phyloP scores from a whole-genome alignment of 2,113 vertebrate genomes.

The Benitochromis conjunctus region DNA sequence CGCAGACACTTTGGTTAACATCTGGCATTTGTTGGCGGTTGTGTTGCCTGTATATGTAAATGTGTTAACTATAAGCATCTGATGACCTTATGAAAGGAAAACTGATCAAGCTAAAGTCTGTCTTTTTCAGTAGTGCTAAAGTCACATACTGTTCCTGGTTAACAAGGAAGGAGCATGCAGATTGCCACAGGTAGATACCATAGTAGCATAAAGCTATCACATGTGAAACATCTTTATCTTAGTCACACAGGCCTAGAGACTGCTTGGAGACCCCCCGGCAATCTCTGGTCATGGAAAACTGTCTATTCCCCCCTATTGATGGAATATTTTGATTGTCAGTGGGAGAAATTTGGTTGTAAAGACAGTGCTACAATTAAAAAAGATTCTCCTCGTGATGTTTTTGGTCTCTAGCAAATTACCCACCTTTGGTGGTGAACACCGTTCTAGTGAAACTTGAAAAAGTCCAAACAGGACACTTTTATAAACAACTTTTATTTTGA shows the following conservation, averaged over 20 bases:
- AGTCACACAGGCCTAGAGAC: background rate
- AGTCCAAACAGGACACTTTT: accelerated
- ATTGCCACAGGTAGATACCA: background rate
- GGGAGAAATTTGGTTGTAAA: background rate
- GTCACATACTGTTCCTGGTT: background rate
- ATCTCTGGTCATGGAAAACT: background rate
- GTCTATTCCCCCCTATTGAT: background rate
- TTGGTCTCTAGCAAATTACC: background rate
- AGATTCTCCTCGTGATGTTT: background rate
- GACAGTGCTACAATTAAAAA: background rate
- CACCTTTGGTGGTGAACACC: background rate
- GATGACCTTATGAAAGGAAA: background rate
- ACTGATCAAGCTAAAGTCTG: background rate
- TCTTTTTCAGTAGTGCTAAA: background rate
- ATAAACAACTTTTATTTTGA: background rate
- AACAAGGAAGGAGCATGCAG: background rate
- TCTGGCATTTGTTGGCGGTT: background rate
- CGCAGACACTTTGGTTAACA: background rate
- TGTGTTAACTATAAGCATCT: background rate
- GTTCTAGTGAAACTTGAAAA: background rate
- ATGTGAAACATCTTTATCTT: background rate
- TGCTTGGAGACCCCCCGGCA: background rate
- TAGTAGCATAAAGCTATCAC: background rate
- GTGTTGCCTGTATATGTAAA: background rate
- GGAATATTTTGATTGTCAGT: background rate